phyloP scores from a whole-genome alignment of 2,888 invertebrate genomes.

The Hyppa rectilinea region DNA sequence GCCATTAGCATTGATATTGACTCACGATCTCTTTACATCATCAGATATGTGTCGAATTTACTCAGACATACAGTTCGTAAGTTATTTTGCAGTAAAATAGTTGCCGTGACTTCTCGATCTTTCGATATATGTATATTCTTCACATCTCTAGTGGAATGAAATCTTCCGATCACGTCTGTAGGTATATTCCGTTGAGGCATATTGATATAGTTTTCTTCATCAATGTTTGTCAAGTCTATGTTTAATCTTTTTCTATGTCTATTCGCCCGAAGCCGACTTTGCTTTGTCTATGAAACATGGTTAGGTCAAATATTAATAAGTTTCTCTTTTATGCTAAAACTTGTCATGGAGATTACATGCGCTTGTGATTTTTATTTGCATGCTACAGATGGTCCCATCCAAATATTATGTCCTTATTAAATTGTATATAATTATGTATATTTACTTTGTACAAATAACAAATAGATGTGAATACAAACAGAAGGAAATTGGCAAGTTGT shows the following conservation, averaged over 20 bases:
- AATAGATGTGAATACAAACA: slow-evolving; percentile 16
- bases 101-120: slow-evolving; percentile 60
- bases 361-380: background rate
- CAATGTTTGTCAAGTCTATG: too few relatives aligned
- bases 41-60: slow-evolving; percentile 72
- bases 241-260: too few relatives aligned
- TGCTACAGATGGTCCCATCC: background rate
- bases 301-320: background rate
- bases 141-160: slow-evolving; percentile 1
- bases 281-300: background rate
- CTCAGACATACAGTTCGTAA: background rate
- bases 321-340: background rate
- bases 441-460: background rate
- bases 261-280: background rate
- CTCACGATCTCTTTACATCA: slow-evolving; percentile 78
- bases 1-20: slow-evolving; percentile 69
- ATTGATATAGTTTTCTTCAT: background rate
- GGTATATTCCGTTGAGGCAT: background rate
- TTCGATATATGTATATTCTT: slow-evolving; percentile 11
- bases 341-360: background rate
- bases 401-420: background rate
- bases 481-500: slow-evolving; percentile 5
- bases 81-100: slow-evolving; percentile 33
- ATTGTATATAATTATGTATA: background rate
- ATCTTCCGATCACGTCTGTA: background rate